These are phyloP conservation scores for Perca flavescens DNA, from an alignment of 2,113 vertebrate genomes.

Conservation along the genomic window DNA sequence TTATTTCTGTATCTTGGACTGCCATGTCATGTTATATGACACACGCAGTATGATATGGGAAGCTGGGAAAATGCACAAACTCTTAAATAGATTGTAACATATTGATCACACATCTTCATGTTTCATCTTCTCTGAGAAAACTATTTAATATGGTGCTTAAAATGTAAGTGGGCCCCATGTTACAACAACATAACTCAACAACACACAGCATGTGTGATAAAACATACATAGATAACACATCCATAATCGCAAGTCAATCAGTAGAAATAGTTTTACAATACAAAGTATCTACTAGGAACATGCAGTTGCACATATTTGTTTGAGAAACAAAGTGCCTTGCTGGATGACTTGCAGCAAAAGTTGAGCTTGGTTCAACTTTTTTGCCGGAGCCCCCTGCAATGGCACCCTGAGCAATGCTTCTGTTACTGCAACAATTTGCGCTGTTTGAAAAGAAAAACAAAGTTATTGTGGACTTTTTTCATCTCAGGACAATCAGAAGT, in stretches of 20 bases:
- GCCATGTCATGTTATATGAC: background rate
- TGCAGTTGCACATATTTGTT: no score
- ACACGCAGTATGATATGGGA: background rate
- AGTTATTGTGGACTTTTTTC: conserved; percentile 53
- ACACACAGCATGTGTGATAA: background rate
- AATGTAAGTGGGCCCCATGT: background rate
- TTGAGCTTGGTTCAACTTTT: no score
- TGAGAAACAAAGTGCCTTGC: no score
- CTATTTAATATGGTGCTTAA: background rate
- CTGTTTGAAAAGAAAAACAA: background rate
- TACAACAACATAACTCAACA: no score
- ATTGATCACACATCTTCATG: background rate
- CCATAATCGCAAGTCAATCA: background rate
- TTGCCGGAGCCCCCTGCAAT: no score
- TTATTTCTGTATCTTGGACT: no score
- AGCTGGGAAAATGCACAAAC: background rate
- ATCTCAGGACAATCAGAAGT: conserved; percentile 67
- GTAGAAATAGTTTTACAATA: background rate
- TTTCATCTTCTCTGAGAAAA: background rate
- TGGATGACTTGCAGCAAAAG: no score
- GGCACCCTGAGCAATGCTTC: background rate
- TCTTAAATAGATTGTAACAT: background rate
- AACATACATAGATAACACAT: background rate
- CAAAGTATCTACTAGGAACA: no score
- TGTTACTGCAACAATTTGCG: background rate